phyloP scores from a whole-genome alignment of 2,888 invertebrate genomes.

The Apoda limacodes region DNA sequence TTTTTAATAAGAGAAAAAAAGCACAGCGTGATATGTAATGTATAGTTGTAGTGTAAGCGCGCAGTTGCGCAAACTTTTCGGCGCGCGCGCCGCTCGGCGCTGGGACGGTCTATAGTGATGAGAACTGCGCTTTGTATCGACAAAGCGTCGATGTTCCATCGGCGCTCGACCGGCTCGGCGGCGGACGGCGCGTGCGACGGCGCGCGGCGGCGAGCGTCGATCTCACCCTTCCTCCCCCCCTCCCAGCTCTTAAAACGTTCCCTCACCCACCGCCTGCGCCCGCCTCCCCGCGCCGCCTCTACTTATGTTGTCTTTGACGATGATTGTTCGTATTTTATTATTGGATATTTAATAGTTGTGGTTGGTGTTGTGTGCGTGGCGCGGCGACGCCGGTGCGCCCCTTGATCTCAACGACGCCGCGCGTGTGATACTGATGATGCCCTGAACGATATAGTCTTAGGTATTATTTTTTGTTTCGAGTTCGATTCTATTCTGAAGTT shows the following conservation, averaged over 20 bases:
- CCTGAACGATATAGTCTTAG: slow-evolving; percentile 60
- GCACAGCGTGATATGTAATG: slow-evolving; percentile 71
- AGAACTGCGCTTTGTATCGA: slow-evolving; percentile 30
- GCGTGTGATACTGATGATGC: slow-evolving; percentile 59
- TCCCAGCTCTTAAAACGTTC: slow-evolving; percentile 15
- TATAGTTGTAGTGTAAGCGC: slow-evolving; percentile 59
- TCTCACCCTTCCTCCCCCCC: slow-evolving; percentile 27
- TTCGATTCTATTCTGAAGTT: slow-evolving; percentile 65
- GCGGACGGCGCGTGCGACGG: slow-evolving; percentile 24
- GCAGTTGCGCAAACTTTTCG: slow-evolving; percentile 34
- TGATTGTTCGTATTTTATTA: slow-evolving; percentile 46
- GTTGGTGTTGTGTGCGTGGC: slow-evolving; percentile 37
- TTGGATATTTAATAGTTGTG: slow-evolving; percentile 36
- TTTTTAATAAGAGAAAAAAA: slow-evolving; percentile 68
- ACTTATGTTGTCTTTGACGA: slow-evolving; percentile 44
- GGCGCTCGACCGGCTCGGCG: slow-evolving; percentile 21
- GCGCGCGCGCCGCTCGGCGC: slow-evolving; percentile 19
- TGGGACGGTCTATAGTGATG: slow-evolving; percentile 25
- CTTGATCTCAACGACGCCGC: slow-evolving; percentile 63
- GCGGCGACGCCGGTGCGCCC: slow-evolving; percentile 47
- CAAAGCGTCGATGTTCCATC: slow-evolving; percentile 29
- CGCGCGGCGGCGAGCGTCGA: slow-evolving; percentile 38
- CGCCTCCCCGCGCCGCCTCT: slow-evolving; percentile 40
- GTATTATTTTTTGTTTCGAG: slow-evolving; percentile 64
- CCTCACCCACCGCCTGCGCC: slow-evolving; percentile 42